A percentile compares a stretch with the other conserved stretches of the same genome.
Evolutionary conservation across 37 sponge, comb jelly and placozoan genomes (phyloP).

Genomic region (Aphrocallistes beatrix): DNA sequence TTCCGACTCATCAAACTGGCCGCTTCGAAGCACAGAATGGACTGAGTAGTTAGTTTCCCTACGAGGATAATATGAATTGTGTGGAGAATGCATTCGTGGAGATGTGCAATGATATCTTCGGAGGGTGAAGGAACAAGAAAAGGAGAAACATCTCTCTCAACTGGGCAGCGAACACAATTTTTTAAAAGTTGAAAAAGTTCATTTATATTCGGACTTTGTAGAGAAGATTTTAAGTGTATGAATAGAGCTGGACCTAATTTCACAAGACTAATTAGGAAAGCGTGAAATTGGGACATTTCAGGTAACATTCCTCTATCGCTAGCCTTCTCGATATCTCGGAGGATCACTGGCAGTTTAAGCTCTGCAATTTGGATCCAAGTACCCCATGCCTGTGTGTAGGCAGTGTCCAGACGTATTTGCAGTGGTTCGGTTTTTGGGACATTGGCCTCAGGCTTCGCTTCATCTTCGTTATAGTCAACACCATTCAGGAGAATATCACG

Average conservation of each 20-base stretch:
- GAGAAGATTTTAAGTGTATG: background rate
- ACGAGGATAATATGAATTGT: background rate
- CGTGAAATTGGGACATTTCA: background rate
- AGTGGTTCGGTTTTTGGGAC: background rate
- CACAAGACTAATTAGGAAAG: background rate
- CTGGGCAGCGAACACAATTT: slow-evolving; percentile 22
- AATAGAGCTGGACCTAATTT: background rate
- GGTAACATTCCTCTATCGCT: slow-evolving; percentile 8
- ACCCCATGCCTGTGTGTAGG: background rate
- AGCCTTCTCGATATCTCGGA: background rate
- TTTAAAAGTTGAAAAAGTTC: background rate
- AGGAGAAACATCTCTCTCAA: slow-evolving; percentile 58
- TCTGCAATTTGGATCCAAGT: slow-evolving; percentile 1
- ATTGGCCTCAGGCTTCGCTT: background rate
- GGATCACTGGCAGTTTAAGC: background rate
- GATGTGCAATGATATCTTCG: slow-evolving; percentile 32
- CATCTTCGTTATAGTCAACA: background rate
- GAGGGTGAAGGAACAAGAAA: slow-evolving; percentile 53
- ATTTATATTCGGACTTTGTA: background rate
- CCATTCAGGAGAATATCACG: background rate
- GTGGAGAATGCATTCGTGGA: slow-evolving; percentile 39
- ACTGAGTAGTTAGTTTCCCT: slow-evolving; percentile 16
- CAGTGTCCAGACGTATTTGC: background rate
- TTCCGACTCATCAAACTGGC: background rate
- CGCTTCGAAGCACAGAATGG: slow-evolving; percentile 11